Conservation (phyloP, 2,888 invertebrate species). For the Liopterus haemorrhoidalis region DNA sequence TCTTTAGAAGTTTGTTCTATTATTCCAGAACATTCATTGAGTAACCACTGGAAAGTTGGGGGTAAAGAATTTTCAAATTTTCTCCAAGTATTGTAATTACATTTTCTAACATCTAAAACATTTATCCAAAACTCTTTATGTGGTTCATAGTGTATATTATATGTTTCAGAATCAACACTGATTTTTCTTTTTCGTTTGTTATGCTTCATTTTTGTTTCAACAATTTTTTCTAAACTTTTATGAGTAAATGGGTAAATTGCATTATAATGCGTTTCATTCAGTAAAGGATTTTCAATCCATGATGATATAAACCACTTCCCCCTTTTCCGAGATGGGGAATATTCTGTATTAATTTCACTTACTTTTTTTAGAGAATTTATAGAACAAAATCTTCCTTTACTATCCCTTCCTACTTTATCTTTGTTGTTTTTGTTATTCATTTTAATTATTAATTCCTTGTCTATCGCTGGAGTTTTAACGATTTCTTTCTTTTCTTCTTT, state of each 20-base stretch:
- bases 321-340: not conserved
- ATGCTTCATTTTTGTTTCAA: not conserved
- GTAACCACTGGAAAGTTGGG: slow-evolving; percentile 35
- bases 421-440: too few relatives aligned
- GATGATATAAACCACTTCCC: slow-evolving; percentile 8
- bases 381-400: slow-evolving; percentile 11
- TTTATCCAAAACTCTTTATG: slow-evolving; percentile 40
- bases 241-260: not conserved
- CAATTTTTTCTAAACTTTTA: not conserved
- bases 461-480: too few relatives aligned
- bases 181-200: not conserved
- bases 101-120: slow-evolving; percentile 28
- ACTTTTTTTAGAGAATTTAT: not conserved
- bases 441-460: too few relatives aligned
- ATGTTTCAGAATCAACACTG: slow-evolving; percentile 1
- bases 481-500: too few relatives aligned
- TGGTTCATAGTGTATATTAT: slow-evolving; percentile 35
- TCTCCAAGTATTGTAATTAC: too few relatives aligned
- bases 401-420: not conserved
- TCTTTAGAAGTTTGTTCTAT: slow-evolving; percentile 37
- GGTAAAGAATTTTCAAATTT: slow-evolving; percentile 35
- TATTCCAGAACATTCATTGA: slow-evolving; percentile 39
- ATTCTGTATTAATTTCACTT: slow-evolving; percentile 2
- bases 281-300: slow-evolving; percentile 2
- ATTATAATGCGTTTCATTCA: slow-evolving; percentile 8